phyloP scores from a whole-genome alignment of 1,140 invertebrate genomes.

The Drosophila asahinai region DNA sequence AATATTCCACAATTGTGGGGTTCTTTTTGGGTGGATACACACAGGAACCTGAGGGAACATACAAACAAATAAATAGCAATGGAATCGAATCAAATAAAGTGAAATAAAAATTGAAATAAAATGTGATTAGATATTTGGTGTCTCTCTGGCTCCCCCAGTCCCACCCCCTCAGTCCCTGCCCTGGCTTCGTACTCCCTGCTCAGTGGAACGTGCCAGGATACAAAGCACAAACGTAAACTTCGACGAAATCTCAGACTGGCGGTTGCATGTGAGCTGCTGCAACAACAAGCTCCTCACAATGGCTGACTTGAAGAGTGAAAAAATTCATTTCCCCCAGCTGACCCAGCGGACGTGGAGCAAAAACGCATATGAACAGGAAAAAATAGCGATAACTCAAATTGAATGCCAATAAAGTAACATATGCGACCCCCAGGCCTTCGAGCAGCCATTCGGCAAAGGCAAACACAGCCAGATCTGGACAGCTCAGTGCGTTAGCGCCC shows the following conservation, averaged over 20 bases:
- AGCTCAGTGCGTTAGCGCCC: conserved; percentile 50
- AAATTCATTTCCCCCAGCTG: conserved; percentile 51
- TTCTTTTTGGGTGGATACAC: background rate
- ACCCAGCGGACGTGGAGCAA: conserved; percentile 24
- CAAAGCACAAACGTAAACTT: conserved; percentile 52
- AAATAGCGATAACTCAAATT: conserved; percentile 82
- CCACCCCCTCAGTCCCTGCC: background rate
- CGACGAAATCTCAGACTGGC: conserved; percentile 63
- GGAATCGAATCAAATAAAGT: conserved; percentile 70
- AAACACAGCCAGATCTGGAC: conserved; percentile 32
- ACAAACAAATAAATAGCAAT: conserved; percentile 54
- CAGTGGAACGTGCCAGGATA: conserved; percentile 55
- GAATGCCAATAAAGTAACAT: conserved; percentile 81
- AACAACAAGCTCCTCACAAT: conserved; percentile 33
- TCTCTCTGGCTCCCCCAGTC: conserved; percentile 5
- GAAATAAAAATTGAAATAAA: conserved; percentile 78
- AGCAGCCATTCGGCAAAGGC: conserved; percentile 33
- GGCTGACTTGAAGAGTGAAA: conserved; percentile 63
- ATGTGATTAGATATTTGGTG: conserved; percentile 64
- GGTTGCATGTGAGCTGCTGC: conserved; percentile 49
- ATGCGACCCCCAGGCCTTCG: conserved; percentile 56
- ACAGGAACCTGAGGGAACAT: conserved; percentile 21
- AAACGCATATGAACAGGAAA: conserved; percentile 78
- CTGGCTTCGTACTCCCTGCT: background rate
- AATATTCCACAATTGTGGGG: background rate